A percentile compares a stretch with the other conserved stretches of the same genome.
phyloP scores from a whole-genome alignment of 2,113 vertebrate genomes.

The Pomatorhinus ruficollis region DNA sequence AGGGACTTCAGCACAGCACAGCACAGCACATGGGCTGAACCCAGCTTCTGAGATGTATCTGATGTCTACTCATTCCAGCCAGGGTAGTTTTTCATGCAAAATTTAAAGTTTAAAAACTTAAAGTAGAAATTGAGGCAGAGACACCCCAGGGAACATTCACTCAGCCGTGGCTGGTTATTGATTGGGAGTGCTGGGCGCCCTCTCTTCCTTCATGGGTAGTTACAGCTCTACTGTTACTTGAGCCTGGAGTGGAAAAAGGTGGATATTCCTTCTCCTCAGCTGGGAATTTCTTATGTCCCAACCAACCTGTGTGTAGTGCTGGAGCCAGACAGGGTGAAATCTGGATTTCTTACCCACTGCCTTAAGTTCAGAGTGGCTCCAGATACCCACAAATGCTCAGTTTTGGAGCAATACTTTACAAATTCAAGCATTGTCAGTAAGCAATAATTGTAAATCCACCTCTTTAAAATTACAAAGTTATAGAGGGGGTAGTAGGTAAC shows the following conservation, averaged over 20 bases:
- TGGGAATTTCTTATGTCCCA: neutral
- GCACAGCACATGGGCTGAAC: neutral
- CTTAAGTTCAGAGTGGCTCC: neutral
- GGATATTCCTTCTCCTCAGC: neutral
- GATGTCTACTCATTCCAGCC: neutral
- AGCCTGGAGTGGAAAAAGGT: neutral
- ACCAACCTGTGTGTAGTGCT: neutral
- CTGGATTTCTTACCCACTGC: neutral
- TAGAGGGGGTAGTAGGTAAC: neutral
- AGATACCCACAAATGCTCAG: neutral
- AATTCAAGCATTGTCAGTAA: neutral
- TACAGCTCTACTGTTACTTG: neutral
- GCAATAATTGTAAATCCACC: neutral
- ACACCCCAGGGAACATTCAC: neutral
- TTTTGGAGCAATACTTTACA: neutral
- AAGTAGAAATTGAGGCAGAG: neutral
- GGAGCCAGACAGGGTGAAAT: neutral
- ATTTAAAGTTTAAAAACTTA: neutral
- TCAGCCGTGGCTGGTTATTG: neutral
- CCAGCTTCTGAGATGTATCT: neutral
- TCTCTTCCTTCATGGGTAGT: neutral
- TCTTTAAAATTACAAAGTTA: neutral
- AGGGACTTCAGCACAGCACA: neutral
- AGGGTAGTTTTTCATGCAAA: neutral
- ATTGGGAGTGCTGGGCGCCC: neutral